Conservation (phyloP, 2,888 invertebrate genomes). For the Muschampia plurimacula region DNA sequence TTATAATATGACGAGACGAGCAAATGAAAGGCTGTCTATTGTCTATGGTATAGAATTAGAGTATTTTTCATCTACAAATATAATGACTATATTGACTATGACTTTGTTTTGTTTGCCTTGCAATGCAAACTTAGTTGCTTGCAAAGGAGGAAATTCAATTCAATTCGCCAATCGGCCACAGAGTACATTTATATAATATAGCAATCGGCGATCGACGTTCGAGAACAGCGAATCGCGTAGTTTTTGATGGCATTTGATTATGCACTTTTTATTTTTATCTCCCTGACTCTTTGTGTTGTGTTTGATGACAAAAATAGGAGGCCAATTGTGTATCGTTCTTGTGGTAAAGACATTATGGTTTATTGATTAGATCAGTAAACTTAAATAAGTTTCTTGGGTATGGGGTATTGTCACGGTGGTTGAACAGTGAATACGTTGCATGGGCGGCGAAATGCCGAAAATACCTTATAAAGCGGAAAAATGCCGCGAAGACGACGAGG, state of each 20-base stretch:
- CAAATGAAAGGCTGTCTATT: not conserved
- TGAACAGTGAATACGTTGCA: conserved; percentile 20
- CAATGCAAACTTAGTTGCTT: too few species aligned
- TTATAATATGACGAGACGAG: too few species aligned
- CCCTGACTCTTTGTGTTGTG: conserved; percentile 12
- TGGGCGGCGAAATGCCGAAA: conserved; percentile 69
- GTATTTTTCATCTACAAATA: too few species aligned
- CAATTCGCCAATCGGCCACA: too few species aligned
- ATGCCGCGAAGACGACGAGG: conserved; percentile 70
- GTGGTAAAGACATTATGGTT: conserved; percentile 11
- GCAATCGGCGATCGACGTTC: too few species aligned
- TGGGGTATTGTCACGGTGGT: conserved; percentile 21
- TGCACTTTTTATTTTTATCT: conserved; percentile 28
- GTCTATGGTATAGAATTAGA: not conserved
- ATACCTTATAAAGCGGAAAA: conserved; percentile 78
- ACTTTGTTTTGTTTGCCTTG: too few species aligned
- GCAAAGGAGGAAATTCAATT: too few species aligned
- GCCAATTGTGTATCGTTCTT: not conserved
- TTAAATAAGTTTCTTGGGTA: conserved; percentile 1
- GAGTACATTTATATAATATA: too few species aligned
- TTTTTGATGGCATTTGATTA: conserved; percentile 15
- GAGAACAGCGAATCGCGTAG: not conserved
- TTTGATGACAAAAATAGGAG: conserved; percentile 1
- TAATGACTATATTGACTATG: too few species aligned
- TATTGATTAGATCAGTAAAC: conserved; percentile 21